Percentiles rank a stretch among this genome's conserved stretches.
Conservation (phyloP, 2,113 vertebrate genomes). For the Arizona elegans region DNA sequence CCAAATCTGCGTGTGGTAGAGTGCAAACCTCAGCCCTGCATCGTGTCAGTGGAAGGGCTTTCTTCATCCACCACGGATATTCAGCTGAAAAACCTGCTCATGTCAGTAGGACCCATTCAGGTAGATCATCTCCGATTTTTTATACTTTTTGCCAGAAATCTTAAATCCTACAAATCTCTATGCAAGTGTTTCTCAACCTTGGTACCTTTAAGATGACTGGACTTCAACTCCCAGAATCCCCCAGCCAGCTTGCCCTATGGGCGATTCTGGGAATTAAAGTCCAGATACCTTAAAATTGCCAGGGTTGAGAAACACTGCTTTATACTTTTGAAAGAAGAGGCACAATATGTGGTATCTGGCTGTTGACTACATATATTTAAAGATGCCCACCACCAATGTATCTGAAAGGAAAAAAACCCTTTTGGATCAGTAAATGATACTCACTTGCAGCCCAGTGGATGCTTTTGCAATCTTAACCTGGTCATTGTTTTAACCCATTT, state of each 20-base stretch:
- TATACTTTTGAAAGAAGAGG: conserved; percentile 32
- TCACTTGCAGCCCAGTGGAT: conserved; percentile 3
- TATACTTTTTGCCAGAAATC: conserved; percentile 48
- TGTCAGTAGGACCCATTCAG: conserved; percentile 97
- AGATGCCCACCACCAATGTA: conserved; percentile 11
- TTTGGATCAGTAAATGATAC: not conserved
- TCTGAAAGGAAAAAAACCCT: conserved; percentile 19
- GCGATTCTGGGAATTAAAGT: no score
- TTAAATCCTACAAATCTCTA: conserved; percentile 18
- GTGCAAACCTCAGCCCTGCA: conserved; percentile 79
- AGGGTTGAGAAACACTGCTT: no score
- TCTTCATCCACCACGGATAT: conserved; percentile 90
- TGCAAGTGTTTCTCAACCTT: conserved; percentile 8
- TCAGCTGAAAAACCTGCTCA: conserved; percentile 90
- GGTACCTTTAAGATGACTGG: no score
- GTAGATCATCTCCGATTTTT: conserved; percentile 63
- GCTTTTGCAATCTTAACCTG: no score
- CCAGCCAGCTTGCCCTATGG: no score
- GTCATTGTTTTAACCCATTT: not conserved
- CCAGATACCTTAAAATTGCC: no score
- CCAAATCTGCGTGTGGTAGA: conserved; percentile 80
- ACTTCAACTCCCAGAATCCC: no score
- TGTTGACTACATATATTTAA: conserved; percentile 40
- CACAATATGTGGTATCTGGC: conserved; percentile 21
- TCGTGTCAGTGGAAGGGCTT: conserved; percentile 94